Percentiles rank a stretch among this genome's conserved stretches.
These are phyloP conservation scores for Pantherophis guttatus DNA, from an alignment of 2,113 vertebrate genomes.

Conservation along the genomic window DNA sequence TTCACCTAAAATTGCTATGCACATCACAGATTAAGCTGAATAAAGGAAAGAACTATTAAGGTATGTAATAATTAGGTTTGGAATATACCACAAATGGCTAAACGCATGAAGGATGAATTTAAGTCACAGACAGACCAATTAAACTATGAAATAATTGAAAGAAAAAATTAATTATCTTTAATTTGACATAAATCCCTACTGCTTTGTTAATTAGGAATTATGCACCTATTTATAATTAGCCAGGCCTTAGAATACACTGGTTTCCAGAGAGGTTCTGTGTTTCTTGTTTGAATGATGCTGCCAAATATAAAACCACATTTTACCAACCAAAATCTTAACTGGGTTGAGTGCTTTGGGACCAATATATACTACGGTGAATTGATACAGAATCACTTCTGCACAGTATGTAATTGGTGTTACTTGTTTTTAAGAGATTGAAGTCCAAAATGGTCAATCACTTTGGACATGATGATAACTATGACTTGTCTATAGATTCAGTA, in stretches of 20 bases:
- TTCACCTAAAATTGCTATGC: slow-evolving; percentile 56
- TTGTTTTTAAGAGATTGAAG: slow-evolving; percentile 37
- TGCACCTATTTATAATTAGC: slow-evolving; percentile 59
- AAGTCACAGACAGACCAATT: slow-evolving; percentile 74
- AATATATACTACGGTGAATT: slow-evolving; percentile 28
- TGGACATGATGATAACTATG: not conserved
- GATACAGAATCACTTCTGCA: not conserved
- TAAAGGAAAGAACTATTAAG: slow-evolving; percentile 75
- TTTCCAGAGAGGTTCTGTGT: not conserved
- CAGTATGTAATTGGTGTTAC: slow-evolving; percentile 4
- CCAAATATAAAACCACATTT: not conserved
- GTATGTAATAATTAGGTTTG: slow-evolving; percentile 67
- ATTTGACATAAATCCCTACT: slow-evolving; percentile 72
- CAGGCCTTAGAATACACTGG: not conserved
- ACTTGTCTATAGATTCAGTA: not conserved
- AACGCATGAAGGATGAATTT: slow-evolving; percentile 62
- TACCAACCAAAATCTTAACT: not conserved
- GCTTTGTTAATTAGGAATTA: slow-evolving; percentile 66
- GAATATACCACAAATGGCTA: slow-evolving; percentile 59
- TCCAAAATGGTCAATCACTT: not conserved
- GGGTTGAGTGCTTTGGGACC: slow-evolving; percentile 13
- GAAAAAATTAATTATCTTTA: slow-evolving; percentile 77
- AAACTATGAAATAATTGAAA: slow-evolving; percentile 69
- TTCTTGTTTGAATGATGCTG: not conserved
- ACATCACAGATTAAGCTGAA: slow-evolving; percentile 63